Evolutionary conservation across 2,888 invertebrate genomes (phyloP).

Genomic region (Urechis unicinctus): DNA sequence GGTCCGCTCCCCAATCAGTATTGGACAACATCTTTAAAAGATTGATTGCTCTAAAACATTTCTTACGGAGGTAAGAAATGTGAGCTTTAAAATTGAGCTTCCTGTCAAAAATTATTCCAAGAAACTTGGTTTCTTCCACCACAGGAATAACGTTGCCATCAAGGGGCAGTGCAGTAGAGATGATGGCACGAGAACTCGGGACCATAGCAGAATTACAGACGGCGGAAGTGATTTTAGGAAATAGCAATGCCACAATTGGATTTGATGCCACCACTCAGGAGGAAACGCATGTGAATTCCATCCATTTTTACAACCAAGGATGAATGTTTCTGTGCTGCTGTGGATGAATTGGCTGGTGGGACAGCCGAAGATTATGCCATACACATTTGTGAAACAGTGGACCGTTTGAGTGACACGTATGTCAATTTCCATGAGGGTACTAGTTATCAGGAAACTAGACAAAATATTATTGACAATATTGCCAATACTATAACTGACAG

Average conservation of each 20-base stretch:
- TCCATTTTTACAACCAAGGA: slow-evolving; percentile 13
- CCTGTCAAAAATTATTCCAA: too few relatives aligned
- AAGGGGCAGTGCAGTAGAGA: too few relatives aligned
- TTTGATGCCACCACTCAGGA: too few relatives aligned
- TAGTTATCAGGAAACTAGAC: slow-evolving; percentile 4
- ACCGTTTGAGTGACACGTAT: slow-evolving; percentile 6
- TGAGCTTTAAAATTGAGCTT: too few relatives aligned
- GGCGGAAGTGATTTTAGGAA: slow-evolving; percentile 8
- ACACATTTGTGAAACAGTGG: slow-evolving; percentile 11
- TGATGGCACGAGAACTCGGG: slow-evolving; percentile 13
- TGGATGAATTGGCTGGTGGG: slow-evolving; percentile 16
- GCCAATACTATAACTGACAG: slow-evolving; percentile 15
- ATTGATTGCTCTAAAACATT: too few relatives aligned
- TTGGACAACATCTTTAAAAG: too few relatives aligned
- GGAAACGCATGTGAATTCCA: slow-evolving; percentile 17
- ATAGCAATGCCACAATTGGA: slow-evolving; percentile 10
- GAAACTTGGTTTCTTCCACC: too few relatives aligned
- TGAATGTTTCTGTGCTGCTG: slow-evolving; percentile 4
- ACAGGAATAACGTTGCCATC: too few relatives aligned
- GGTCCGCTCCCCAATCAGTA: too few relatives aligned
- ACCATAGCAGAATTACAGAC: slow-evolving; percentile 7
- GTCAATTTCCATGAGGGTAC: slow-evolving; percentile 2
- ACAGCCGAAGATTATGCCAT: slow-evolving; percentile 14
- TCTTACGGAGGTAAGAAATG: too few relatives aligned
- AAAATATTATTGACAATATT: slow-evolving; percentile 9